Conservation (phyloP, 2,888 invertebrate genomes). For the Pelosia muscerda region DNA sequence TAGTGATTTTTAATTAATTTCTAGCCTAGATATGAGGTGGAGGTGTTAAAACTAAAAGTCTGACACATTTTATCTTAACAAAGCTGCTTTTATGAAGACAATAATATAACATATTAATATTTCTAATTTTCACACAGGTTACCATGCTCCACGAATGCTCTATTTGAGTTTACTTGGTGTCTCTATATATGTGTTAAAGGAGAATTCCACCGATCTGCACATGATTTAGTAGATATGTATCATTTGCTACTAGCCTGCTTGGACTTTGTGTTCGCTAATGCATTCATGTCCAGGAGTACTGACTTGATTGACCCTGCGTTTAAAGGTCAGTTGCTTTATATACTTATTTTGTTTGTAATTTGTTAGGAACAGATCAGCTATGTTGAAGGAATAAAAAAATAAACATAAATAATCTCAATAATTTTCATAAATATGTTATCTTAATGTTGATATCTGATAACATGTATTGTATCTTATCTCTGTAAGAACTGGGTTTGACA, state of each 20-base stretch:
- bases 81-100: too few relatives aligned
- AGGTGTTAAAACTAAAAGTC: too few relatives aligned
- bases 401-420: too few relatives aligned
- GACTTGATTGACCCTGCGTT: constrained; percentile 96
- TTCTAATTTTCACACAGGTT: constrained; percentile 78
- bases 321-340: constrained; percentile 85
- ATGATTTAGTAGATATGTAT: constrained; percentile 97
- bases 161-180: constrained; percentile 98
- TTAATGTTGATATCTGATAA: too few relatives aligned
- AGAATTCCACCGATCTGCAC: constrained; percentile 93
- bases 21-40: too few relatives aligned
- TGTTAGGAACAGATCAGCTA: neutral
- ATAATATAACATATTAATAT: neutral
- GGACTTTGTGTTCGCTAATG: constrained; percentile 96
- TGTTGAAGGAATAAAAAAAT: neutral
- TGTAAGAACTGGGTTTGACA: too few relatives aligned
- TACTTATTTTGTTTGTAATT: neutral
- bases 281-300: constrained; percentile 91
- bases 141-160: constrained; percentile 92
- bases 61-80: too few relatives aligned
- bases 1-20: too few relatives aligned
- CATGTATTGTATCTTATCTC: too few relatives aligned
- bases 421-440: too few relatives aligned
- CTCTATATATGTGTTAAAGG: constrained; percentile 96
- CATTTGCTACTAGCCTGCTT: constrained; percentile 96